Percentiles rank a stretch among this genome's conserved stretches.
phyloP scores from a whole-genome alignment of 2,888 invertebrate genomes.

The Pseudococcus jackbeardsleyi region DNA sequence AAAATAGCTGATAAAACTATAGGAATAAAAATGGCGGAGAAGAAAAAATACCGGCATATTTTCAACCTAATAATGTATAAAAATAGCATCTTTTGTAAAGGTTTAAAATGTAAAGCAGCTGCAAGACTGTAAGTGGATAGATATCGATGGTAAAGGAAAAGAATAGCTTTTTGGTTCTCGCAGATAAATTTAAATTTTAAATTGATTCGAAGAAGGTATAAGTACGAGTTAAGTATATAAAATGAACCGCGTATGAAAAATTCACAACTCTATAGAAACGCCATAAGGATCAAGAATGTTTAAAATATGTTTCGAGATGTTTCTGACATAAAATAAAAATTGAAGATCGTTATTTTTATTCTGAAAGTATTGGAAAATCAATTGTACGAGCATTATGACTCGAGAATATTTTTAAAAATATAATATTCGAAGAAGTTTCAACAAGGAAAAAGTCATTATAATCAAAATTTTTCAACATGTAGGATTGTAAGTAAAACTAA shows the following conservation, averaged over 20 bases:
- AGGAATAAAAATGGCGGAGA: neutral
- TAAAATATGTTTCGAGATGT: neutral
- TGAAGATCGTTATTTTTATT: neutral
- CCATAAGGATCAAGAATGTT: neutral
- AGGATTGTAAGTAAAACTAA: too few species aligned
- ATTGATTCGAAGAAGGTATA: neutral
- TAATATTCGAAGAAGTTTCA: too few species aligned
- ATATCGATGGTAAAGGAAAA: neutral
- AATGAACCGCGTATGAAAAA: neutral
- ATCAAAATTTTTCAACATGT: too few species aligned
- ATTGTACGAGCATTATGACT: too few species aligned
- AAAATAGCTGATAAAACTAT: neutral
- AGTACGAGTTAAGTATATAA: neutral
- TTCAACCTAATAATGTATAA: neutral
- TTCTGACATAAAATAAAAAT: neutral
- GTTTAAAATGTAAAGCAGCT: constrained; percentile 12
- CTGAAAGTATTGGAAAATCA: too few species aligned
- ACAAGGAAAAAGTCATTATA: too few species aligned
- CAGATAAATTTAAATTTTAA: constrained; percentile 10
- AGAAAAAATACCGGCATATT: constrained; percentile 14
- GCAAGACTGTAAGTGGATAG: neutral
- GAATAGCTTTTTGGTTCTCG: neutral
- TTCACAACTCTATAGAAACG: neutral
- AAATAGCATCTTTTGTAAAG: neutral
- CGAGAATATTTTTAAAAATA: too few species aligned